Evolutionary conservation across 2,797 vertebrate genomes (phyloP).

Genomic region (Parauchenoglanis punctatus): DNA sequence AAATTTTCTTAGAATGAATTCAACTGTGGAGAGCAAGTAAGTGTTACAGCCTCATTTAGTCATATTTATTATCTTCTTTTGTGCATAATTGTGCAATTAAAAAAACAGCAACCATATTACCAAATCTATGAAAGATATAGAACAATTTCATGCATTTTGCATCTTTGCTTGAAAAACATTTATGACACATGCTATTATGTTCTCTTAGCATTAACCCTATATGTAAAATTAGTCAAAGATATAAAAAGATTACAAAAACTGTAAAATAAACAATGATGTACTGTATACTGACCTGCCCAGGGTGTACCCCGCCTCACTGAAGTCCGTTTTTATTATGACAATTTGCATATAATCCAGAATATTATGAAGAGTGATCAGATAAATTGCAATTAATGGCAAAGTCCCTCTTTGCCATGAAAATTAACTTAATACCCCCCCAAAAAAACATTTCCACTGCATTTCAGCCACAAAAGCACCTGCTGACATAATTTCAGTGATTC

Average conservation of each 20-base stretch:
- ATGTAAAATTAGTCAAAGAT: not conserved
- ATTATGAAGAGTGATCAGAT: too few species aligned
- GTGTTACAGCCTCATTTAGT: not conserved
- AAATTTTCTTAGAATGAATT: not conserved
- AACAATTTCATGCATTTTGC: not conserved
- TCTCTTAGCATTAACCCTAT: not conserved
- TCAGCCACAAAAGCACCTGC: too few species aligned
- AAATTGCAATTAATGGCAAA: too few species aligned
- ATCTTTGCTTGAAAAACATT: not conserved
- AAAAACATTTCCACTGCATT: too few species aligned
- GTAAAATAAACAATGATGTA: not conserved
- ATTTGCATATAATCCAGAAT: too few species aligned
- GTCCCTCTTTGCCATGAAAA: too few species aligned
- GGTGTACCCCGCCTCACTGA: too few species aligned
- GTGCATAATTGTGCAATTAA: not conserved
- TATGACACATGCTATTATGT: not conserved
- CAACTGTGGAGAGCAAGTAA: not conserved
- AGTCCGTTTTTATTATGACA: too few species aligned
- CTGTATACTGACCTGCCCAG: not conserved
- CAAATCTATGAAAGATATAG: not conserved
- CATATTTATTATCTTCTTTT: not conserved
- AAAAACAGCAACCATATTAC: not conserved
- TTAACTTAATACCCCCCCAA: too few species aligned
- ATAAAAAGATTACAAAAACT: not conserved
- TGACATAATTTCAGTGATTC: too few species aligned